Conservation (phyloP, 2,888 invertebrate species). For the Acanthosepion esculentum region DNA sequence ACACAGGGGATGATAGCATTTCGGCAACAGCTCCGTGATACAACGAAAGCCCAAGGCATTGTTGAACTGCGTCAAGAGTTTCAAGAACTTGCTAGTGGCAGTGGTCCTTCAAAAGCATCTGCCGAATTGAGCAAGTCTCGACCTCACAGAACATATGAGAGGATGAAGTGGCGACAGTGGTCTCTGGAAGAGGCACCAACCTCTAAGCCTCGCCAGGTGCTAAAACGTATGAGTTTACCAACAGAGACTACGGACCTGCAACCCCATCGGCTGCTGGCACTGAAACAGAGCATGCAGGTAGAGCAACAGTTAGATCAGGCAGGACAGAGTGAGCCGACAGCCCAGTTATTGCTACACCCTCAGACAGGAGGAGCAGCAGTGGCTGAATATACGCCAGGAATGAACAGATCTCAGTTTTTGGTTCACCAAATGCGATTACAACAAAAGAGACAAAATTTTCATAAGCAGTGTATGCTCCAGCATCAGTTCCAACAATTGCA, state of each 20-base stretch:
- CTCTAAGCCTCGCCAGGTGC: slow-evolving; percentile 64
- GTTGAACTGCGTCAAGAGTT: slow-evolving; percentile 81
- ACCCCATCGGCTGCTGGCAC: slow-evolving; percentile 73
- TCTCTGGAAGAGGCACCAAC: slow-evolving; percentile 63
- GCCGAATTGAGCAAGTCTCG: slow-evolving; percentile 46
- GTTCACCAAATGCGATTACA: slow-evolving; percentile 88
- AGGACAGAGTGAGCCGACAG: slow-evolving; percentile 49
- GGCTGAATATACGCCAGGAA: slow-evolving; percentile 51
- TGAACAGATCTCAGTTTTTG: slow-evolving; percentile 81
- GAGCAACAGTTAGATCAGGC: slow-evolving; percentile 71
- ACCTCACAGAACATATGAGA: slow-evolving; percentile 56
- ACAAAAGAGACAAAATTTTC: slow-evolving; percentile 88
- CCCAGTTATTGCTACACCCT: neutral
- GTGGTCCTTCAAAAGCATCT: slow-evolving; percentile 39
- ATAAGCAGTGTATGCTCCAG: slow-evolving; percentile 82
- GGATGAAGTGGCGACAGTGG: slow-evolving; percentile 58
- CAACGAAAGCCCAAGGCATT: slow-evolving; percentile 87
- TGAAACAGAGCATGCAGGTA: slow-evolving; percentile 74
- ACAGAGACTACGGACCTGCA: slow-evolving; percentile 72
- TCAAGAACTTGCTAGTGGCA: slow-evolving; percentile 62
- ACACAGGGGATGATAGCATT: slow-evolving; percentile 81
- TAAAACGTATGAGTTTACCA: slow-evolving; percentile 73
- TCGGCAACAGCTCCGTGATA: slow-evolving; percentile 85
- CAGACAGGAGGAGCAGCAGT: slow-evolving; percentile 44
- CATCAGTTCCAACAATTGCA: slow-evolving; percentile 75